Percentiles rank a stretch among this genome's conserved stretches.
Evolutionary conservation across 2,888 invertebrate species (phyloP).

Genomic region (Fragum sueziense): DNA sequence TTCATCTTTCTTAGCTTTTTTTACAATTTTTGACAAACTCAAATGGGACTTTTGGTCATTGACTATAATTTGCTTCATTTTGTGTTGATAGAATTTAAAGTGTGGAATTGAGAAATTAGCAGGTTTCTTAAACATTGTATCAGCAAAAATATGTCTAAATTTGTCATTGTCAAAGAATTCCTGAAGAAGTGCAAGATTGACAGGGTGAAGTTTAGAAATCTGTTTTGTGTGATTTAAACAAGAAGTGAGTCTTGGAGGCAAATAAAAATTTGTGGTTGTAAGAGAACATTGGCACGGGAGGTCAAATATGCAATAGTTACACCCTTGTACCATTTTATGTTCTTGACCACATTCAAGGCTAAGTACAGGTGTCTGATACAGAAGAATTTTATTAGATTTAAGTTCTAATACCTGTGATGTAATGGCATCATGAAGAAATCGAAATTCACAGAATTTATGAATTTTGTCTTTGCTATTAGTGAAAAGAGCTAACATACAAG

Average conservation of each 20-base stretch:
- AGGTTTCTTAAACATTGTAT: constrained; percentile 22
- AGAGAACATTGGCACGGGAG: constrained; percentile 27
- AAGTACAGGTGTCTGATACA: constrained; percentile 9
- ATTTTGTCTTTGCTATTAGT: constrained; percentile 5
- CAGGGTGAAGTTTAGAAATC: constrained; percentile 26
- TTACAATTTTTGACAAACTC: not conserved
- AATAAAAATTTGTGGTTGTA: constrained; percentile 4
- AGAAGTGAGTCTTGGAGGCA: constrained; percentile 1
- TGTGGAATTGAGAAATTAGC: constrained; percentile 27
- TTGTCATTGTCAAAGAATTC: constrained; percentile 34
- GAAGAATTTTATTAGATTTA: constrained; percentile 17
- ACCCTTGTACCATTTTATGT: constrained; percentile 31
- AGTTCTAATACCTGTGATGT: constrained; percentile 17
- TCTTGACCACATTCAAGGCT: constrained; percentile 10
- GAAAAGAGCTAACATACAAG: constrained; percentile 25
- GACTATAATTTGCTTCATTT: constrained; percentile 26
- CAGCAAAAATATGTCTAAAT: constrained; percentile 24
- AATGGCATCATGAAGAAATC: constrained; percentile 34
- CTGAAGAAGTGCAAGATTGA: constrained; percentile 38
- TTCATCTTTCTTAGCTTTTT: not conserved
- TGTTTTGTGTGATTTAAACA: constrained; percentile 1
- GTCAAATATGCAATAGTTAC: constrained; percentile 25
- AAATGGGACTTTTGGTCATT: constrained; percentile 31
- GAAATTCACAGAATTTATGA: constrained; percentile 14
- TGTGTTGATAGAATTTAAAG: constrained; percentile 39